A percentile compares a stretch with the other conserved stretches of the same genome.
These are phyloP conservation scores for Stratiomys singularior DNA, from an alignment of 2,888 invertebrate genomes.

Conservation along the genomic window DNA sequence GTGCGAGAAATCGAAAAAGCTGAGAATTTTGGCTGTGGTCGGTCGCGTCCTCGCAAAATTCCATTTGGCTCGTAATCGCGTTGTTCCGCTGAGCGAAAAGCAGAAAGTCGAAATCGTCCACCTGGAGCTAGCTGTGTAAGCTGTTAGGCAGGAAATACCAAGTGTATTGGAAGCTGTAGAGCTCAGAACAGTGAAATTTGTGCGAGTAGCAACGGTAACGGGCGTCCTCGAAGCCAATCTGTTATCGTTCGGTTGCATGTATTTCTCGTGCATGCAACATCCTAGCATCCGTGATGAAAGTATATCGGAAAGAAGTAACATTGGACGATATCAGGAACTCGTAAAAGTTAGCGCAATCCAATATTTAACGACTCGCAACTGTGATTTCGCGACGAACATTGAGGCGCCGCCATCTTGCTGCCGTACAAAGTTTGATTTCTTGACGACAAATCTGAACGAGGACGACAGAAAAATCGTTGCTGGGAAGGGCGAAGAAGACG, in stretches of 20 bases:
- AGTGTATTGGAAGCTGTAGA: neutral
- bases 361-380: slow-evolving; percentile 29
- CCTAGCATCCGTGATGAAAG: slow-evolving; percentile 13
- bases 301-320: neutral
- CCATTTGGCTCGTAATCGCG: neutral
- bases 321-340: slow-evolving; percentile 13
- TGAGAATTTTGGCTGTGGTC: neutral
- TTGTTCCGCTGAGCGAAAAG: neutral
- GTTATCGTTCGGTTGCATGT: slow-evolving; percentile 27
- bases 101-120: neutral
- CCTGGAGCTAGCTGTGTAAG: neutral
- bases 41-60: neutral
- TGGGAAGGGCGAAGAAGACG: neutral
- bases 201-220: neutral
- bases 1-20: neutral
- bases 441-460: slow-evolving; percentile 19
- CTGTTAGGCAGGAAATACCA: too few species aligned
- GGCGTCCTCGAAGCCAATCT: neutral
- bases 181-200: neutral
- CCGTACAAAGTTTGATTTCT: slow-evolving; percentile 36
- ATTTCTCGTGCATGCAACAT: slow-evolving; percentile 18
- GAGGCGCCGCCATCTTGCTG: slow-evolving; percentile 39
- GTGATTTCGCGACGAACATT: slow-evolving; percentile 22
- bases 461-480: neutral
- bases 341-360: neutral